phyloP scores from a whole-genome alignment of 2,797 vertebrate species.

The Xenentodon cancila region DNA sequence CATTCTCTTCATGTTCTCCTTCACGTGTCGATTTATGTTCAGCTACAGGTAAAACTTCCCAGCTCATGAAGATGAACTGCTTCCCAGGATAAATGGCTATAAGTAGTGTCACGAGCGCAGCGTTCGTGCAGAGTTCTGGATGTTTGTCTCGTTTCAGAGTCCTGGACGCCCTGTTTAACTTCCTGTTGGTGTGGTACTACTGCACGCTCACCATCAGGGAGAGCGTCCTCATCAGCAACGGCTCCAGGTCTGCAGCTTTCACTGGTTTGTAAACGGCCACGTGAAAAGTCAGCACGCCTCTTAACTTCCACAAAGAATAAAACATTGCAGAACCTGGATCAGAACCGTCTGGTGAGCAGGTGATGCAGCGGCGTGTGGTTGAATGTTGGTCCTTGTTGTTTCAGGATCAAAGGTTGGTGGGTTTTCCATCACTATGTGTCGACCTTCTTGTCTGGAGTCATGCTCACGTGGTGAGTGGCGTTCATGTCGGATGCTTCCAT shows the following conservation, averaged over 20 bases:
- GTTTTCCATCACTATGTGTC: slow-evolving; percentile 96
- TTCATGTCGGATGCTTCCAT: neutral
- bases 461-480: slow-evolving; percentile 91
- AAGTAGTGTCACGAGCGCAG: too few species aligned
- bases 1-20: slow-evolving; percentile 92
- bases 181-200: slow-evolving; percentile 98
- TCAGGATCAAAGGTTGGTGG: slow-evolving; percentile 99
- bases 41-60: slow-evolving; percentile 87
- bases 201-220: slow-evolving; percentile 97
- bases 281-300: too few species aligned
- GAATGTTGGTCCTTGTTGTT: slow-evolving; percentile 34
- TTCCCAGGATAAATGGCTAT: too few species aligned
- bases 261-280: neutral
- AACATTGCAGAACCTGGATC: too few species aligned
- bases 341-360: too few species aligned
- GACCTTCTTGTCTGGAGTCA: slow-evolving; percentile 95
- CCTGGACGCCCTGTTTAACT: slow-evolving; percentile 93
- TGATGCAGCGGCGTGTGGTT: too few species aligned
- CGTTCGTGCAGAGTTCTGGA: neutral
- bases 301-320: too few species aligned
- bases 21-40: slow-evolving; percentile 90
- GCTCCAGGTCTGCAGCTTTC: slow-evolving; percentile 86
- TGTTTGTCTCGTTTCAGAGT: slow-evolving; percentile 77
- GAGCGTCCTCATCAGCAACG: slow-evolving; percentile 95
- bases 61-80: too few species aligned